A percentile compares a stretch with the other conserved stretches of the same genome.
phyloP scores from a whole-genome alignment of 53 echinoderm and acorn worm genomes.

The Paracentrotus lividus region DNA sequence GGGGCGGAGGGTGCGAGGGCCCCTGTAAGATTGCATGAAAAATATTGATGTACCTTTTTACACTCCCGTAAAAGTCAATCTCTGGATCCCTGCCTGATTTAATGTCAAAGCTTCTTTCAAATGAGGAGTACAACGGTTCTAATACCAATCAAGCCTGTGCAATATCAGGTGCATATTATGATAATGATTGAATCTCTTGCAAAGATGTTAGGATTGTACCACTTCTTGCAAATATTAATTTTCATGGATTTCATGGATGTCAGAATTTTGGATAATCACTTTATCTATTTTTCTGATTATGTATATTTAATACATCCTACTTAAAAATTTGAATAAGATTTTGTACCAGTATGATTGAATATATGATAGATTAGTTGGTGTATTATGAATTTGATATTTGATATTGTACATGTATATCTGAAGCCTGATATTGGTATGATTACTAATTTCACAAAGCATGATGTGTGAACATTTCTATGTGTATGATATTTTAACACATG shows the following conservation, averaged over 20 bases:
- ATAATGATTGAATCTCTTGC: not conserved
- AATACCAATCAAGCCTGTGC: too few species aligned
- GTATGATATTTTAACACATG: not conserved
- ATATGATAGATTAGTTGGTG: not conserved
- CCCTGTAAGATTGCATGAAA: too few species aligned
- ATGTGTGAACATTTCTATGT: not conserved
- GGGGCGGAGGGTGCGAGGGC: too few species aligned
- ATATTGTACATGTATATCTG: slow-evolving; percentile 1
- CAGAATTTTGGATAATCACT: too few species aligned
- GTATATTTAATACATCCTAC: not conserved
- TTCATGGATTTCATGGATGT: too few species aligned
- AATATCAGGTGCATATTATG: too few species aligned
- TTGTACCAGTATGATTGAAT: not conserved
- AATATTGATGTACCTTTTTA: too few species aligned
- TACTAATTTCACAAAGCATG: not conserved
- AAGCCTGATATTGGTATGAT: not conserved
- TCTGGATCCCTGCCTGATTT: too few species aligned
- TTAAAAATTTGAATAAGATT: not conserved
- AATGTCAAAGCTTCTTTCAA: not conserved
- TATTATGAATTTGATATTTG: not conserved
- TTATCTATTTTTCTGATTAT: too few species aligned
- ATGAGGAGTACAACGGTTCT: not conserved
- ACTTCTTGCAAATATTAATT: too few species aligned
- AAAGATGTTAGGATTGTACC: too few species aligned
- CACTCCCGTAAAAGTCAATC: too few species aligned